Evolutionary conservation across 2,888 invertebrate species (phyloP).

Genomic region (Diarsia brunnea): DNA sequence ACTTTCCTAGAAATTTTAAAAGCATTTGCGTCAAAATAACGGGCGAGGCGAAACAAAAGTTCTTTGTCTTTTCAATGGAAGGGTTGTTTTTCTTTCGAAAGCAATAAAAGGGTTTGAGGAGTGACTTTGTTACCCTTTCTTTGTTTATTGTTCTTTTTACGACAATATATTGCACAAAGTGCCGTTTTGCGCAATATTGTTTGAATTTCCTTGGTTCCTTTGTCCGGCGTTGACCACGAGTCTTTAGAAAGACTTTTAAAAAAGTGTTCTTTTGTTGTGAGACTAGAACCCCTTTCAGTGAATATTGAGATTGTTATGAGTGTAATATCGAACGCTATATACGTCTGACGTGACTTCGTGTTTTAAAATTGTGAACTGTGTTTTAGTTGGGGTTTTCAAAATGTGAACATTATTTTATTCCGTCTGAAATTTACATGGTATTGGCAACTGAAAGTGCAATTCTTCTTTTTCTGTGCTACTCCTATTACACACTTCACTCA

Average conservation of each 20-base stretch:
- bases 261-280: conserved; percentile 42
- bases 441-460: background rate
- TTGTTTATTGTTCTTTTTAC: conserved; percentile 80
- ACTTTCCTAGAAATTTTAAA: conserved; percentile 80
- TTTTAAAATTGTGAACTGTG: conserved; percentile 38
- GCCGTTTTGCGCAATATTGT: conserved; percentile 78
- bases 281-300: conserved; percentile 48
- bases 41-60: conserved; percentile 80
- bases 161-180: conserved; percentile 83
- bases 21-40: conserved; percentile 85
- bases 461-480: background rate
- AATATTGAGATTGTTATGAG: conserved; percentile 47
- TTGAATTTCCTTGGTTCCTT: conserved; percentile 67
- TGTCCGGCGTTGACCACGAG: conserved; percentile 64
- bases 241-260: conserved; percentile 34
- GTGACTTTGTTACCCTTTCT: conserved; percentile 85
- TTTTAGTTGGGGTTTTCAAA: conserved; percentile 16
- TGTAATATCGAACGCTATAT: conserved; percentile 45
- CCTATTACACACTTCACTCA: no score
- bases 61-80: conserved; percentile 83
- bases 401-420: background rate
- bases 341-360: conserved; percentile 42
- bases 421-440: background rate
- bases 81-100: conserved; percentile 87
- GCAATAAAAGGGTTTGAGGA: conserved; percentile 86